These are phyloP conservation scores for Parnassius mnemosyne DNA, from an alignment of 2,888 invertebrate genomes.

Conservation along the genomic window DNA sequence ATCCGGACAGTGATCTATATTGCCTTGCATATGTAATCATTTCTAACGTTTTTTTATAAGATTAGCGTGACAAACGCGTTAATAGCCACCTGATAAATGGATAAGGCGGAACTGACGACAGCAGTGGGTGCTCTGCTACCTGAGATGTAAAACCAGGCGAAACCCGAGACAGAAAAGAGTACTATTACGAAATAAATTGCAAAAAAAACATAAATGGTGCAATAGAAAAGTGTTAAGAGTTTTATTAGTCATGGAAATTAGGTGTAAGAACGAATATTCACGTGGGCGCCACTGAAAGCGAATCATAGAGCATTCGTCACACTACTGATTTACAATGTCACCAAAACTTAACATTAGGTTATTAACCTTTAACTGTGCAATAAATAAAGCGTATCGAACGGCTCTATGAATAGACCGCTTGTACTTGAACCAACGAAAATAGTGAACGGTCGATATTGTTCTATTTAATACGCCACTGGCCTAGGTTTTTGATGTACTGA, in stretches of 20 bases:
- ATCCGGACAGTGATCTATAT: background rate
- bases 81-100: too few species aligned
- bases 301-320: slow-evolving; percentile 17
- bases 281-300: background rate
- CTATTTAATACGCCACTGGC: slow-evolving; percentile 22
- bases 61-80: too few species aligned
- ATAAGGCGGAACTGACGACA: too few species aligned
- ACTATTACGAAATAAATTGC: too few species aligned
- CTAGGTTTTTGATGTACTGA: slow-evolving; percentile 14
- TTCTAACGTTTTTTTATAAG: too few species aligned
- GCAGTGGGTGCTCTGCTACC: too few species aligned
- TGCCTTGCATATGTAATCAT: background rate
- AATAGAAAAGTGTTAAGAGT: slow-evolving; percentile 8
- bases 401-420: slow-evolving; percentile 41
- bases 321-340: slow-evolving; percentile 9
- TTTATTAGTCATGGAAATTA: slow-evolving; percentile 18
- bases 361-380: slow-evolving; percentile 20
- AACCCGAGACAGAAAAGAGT: too few species aligned
- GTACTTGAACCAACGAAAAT: slow-evolving; percentile 48
- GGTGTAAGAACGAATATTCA: slow-evolving; percentile 1
- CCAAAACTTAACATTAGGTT: slow-evolving; percentile 18
- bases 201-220: slow-evolving; percentile 11
- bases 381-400: slow-evolving; percentile 27
- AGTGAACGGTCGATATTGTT: slow-evolving; percentile 36
- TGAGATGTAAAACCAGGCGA: too few species aligned